Evolutionary conservation across 2,113 vertebrate species (phyloP).

Genomic region (Atherinomorus stipes): DNA sequence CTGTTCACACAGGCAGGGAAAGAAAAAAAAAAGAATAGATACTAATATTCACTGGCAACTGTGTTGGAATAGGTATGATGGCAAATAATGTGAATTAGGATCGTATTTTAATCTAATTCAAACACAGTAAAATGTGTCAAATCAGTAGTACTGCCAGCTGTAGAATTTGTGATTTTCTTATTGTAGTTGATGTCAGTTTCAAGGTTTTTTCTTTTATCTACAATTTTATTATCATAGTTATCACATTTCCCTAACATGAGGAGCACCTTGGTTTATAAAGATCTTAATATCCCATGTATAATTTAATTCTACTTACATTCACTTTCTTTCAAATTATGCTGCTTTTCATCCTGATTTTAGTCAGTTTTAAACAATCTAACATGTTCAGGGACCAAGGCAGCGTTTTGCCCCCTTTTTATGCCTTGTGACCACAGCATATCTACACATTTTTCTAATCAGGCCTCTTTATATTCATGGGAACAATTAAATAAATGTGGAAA

Average conservation of each 20-base stretch:
- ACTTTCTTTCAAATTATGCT: constrained; percentile 16
- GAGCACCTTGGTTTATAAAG: constrained; percentile 4
- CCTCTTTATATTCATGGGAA: constrained; percentile 47
- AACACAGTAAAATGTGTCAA: constrained; percentile 32
- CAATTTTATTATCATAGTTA: constrained; percentile 1
- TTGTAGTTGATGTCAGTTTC: constrained; percentile 10
- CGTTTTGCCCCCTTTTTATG: constrained; percentile 45
- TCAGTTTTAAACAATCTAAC: constrained; percentile 47
- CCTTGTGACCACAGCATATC: constrained; percentile 58
- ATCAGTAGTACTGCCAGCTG: constrained; percentile 31
- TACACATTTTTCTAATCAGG: constrained; percentile 57
- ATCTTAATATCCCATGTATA: constrained; percentile 11
- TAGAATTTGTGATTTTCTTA: constrained; percentile 21
- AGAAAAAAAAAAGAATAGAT: constrained; percentile 41
- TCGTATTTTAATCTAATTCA: constrained; percentile 57
- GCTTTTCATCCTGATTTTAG: constrained; percentile 38
- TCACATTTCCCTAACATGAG: background rate
- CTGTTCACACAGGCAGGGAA: constrained; percentile 36
- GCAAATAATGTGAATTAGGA: constrained; percentile 55
- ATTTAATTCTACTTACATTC: background rate
- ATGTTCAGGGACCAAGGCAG: constrained; percentile 27
- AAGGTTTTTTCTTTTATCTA: background rate
- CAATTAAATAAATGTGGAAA: constrained; percentile 58
- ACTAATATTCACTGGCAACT: constrained; percentile 43
- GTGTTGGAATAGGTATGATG: constrained; percentile 39